phyloP scores from a whole-genome alignment of 2,888 invertebrate genomes.

The Chrysolina americana region DNA sequence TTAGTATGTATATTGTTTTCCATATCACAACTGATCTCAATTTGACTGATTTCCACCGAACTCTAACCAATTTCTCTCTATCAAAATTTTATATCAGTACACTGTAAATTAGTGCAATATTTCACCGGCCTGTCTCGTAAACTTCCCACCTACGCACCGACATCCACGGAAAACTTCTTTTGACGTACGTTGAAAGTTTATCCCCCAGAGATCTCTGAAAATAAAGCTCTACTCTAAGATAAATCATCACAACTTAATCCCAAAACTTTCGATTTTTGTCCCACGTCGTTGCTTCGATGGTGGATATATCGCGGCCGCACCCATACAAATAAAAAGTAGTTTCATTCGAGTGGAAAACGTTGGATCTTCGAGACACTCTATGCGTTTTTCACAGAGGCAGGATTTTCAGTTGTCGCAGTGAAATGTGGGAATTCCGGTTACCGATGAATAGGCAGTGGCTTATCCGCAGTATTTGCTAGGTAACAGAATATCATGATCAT shows the following conservation, averaged over 20 bases:
- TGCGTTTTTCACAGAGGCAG: not conserved
- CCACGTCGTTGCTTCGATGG: slow-evolving; percentile 9
- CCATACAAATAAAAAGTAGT: slow-evolving; percentile 24
- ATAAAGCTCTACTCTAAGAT: slow-evolving; percentile 44
- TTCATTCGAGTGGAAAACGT: slow-evolving; percentile 26
- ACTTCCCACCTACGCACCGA: slow-evolving; percentile 13
- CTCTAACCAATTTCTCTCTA: too few species aligned
- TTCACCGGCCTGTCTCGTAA: not conserved
- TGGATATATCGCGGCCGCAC: not conserved
- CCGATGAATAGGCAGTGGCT: slow-evolving; percentile 4
- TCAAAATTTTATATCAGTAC: too few species aligned
- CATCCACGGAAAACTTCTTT: slow-evolving; percentile 37
- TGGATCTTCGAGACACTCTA: slow-evolving; percentile 8
- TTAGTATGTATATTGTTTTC: too few species aligned
- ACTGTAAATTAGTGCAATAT: too few species aligned
- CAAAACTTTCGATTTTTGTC: slow-evolving; percentile 36
- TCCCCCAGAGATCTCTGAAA: slow-evolving; percentile 33
- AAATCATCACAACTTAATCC: slow-evolving; percentile 47
- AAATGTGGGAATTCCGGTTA: not conserved
- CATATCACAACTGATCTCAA: too few species aligned
- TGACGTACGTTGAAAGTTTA: slow-evolving; percentile 42
- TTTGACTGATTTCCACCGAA: too few species aligned
- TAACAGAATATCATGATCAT: too few species aligned
- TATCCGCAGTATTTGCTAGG: too few species aligned
- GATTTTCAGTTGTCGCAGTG: slow-evolving; percentile 11